Evolutionary conservation across 30 jellyfish, hydroid and myxozoan species (phyloP), one percentile per base, ranked within the genome.

Genomic region (Phacellophora camtschatica): DNA sequence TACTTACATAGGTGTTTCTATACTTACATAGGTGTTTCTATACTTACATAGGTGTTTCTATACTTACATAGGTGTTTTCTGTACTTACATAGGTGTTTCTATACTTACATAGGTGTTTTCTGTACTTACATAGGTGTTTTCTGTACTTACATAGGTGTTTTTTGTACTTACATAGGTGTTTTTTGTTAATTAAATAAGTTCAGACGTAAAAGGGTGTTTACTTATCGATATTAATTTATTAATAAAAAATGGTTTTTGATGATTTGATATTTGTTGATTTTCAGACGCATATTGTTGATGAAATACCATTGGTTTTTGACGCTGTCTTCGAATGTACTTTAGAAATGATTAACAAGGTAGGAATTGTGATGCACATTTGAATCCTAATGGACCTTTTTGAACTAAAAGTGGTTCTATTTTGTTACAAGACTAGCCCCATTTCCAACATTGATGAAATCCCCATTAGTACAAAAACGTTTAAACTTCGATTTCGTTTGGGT

Each of bases 291-390:
- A 92, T 93, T 41, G 86, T 83, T 5, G 97, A 88, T 1, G 96
- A 88, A 41, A 95, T 95, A 30, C 98, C 98, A 16, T 23, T 90
- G 77, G 89, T 95, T 33, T 88, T 95, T 45, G 97, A 95, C 29
- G 96, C 97, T 24, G 97, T 88, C 34, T 95, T 95, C 62, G 97
- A 95, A 80, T 88, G 98, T 58, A 95, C 99, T 27, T 62, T 95
- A 24, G 86, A 74, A 25, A 88, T 95, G 97, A 95, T 95, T 16
- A 88, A 89, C 87, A 93, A 93, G 98, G 98, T 90, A 84, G 16
- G 15, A 18, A 20, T 53, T n/a, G 18, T 43, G 6, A 6, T 35
- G 51, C 33, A 12, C 45, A 31, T 75, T 23, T 16, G 18, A 4
- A 2, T 46, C 19, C 23, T 7, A 18, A 12, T 28, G 12, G 62